Evolutionary conservation across 2,113 vertebrate genomes (phyloP).

Genomic region (Corynorhinus townsendii): DNA sequence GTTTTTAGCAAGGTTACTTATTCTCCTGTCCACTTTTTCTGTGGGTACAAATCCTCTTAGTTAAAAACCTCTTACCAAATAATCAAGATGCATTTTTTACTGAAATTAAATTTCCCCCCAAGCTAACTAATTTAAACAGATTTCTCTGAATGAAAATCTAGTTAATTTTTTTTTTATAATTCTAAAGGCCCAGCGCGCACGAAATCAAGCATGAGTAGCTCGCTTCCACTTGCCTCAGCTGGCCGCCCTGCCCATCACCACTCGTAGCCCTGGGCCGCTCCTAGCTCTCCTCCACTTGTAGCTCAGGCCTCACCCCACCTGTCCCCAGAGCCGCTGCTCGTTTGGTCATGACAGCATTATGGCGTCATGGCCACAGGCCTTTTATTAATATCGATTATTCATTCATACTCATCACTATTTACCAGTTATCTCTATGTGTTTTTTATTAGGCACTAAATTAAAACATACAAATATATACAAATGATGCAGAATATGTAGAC

Average conservation of each 20-base stretch:
- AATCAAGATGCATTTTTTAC: background rate
- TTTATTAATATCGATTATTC: background rate
- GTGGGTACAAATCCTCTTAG: background rate
- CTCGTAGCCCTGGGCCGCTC: too few species aligned
- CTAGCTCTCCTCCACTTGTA: too few species aligned
- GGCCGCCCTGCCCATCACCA: too few species aligned
- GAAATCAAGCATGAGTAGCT: too few species aligned
- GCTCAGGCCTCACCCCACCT: too few species aligned
- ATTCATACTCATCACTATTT: background rate
- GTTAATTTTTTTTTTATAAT: background rate
- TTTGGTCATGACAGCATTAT: too few species aligned
- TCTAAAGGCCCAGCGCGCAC: too few species aligned
- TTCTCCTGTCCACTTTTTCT: background rate
- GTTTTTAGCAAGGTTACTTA: background rate
- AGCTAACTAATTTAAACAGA: background rate
- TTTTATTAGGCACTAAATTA: background rate
- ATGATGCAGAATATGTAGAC: background rate
- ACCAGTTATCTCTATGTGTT: background rate
- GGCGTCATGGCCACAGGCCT: too few species aligned
- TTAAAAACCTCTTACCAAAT: background rate
- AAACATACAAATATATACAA: background rate
- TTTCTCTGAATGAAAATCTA: background rate
- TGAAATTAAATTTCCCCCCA: background rate
- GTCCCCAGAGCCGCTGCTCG: too few species aligned
- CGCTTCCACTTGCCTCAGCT: too few species aligned